Evolutionary conservation across 2,113 vertebrate species (phyloP).

Genomic region (Cyanoramphus novaezelandiae): DNA sequence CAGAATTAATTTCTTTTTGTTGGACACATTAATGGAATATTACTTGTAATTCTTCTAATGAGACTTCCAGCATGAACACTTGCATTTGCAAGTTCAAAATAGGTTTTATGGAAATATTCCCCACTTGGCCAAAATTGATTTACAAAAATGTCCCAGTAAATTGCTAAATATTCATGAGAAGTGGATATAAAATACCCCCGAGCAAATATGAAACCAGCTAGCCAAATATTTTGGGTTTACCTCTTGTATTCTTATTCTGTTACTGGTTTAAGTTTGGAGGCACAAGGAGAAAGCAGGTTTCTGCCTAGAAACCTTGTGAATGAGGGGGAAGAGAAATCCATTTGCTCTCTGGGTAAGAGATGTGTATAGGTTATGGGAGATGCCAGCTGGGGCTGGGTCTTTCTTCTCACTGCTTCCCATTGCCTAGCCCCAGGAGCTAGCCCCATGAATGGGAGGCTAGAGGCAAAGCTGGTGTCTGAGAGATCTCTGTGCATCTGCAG

Average conservation of each 20-base stretch:
- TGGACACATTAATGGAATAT: constrained; percentile 19
- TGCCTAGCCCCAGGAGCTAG: neutral
- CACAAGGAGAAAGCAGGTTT: neutral
- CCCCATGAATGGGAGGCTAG: neutral
- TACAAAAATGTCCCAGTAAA: neutral
- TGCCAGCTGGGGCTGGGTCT: neutral
- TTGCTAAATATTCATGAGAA: neutral
- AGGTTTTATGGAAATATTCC: neutral
- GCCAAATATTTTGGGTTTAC: neutral
- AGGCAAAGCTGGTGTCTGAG: neutral
- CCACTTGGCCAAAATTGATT: neutral
- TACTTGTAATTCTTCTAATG: constrained; percentile 35
- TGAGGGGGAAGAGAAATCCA: neutral
- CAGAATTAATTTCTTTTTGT: constrained; percentile 54
- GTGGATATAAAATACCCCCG: neutral
- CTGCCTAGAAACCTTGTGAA: neutral
- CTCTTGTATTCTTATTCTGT: neutral
- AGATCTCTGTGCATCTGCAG: neutral
- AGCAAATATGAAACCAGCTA: neutral
- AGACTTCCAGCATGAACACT: constrained; percentile 21
- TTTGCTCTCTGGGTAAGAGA: neutral
- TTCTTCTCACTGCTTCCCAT: neutral
- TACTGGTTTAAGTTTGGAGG: neutral
- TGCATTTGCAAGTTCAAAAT: neutral
- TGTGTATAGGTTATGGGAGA: neutral